Percentiles rank a stretch among this genome's conserved stretches.
Evolutionary conservation across 2,888 invertebrate species (phyloP).

Genomic region (Sinohyriopsis cumingii): DNA sequence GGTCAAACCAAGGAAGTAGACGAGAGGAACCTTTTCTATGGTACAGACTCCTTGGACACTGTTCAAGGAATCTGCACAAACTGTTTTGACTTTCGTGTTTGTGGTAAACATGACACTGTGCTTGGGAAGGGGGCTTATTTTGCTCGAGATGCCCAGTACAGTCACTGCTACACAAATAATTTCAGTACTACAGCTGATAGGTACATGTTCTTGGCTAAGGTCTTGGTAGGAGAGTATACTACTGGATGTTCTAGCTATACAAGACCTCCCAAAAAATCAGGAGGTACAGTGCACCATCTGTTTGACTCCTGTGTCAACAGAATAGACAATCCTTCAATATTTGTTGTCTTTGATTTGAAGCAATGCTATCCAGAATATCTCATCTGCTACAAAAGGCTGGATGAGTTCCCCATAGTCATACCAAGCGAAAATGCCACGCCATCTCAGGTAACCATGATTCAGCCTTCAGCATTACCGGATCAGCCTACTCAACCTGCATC

Average conservation of each 20-base stretch:
- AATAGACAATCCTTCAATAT: constrained; percentile 40
- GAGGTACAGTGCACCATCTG: constrained; percentile 25
- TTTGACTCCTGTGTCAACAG: constrained; percentile 60
- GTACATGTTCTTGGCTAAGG: constrained; percentile 53
- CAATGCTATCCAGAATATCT: constrained; percentile 60
- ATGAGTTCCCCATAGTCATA: too few species aligned
- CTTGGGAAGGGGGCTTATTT: constrained; percentile 57
- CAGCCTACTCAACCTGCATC: too few species aligned
- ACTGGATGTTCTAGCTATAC: constrained; percentile 26
- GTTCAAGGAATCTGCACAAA: constrained; percentile 50
- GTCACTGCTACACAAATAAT: constrained; percentile 31
- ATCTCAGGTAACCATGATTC: too few species aligned
- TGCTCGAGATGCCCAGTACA: constrained; percentile 43
- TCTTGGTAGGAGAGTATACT: constrained; percentile 52
- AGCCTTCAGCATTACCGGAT: too few species aligned
- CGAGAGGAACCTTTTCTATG: constrained; percentile 51
- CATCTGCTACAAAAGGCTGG: constrained; percentile 30
- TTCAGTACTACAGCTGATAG: constrained; percentile 5
- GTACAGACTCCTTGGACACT: constrained; percentile 40
- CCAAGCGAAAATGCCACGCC: too few species aligned
- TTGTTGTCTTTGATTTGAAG: constrained; percentile 50
- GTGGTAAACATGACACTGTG: constrained; percentile 50
- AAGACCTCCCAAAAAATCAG: constrained; percentile 44
- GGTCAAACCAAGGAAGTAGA: constrained; percentile 12
- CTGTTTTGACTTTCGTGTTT: constrained; percentile 50